Base-by-base conservation (phyloP, 2,888 invertebrate genomes). In the Agriotes lineatus region DNA sequence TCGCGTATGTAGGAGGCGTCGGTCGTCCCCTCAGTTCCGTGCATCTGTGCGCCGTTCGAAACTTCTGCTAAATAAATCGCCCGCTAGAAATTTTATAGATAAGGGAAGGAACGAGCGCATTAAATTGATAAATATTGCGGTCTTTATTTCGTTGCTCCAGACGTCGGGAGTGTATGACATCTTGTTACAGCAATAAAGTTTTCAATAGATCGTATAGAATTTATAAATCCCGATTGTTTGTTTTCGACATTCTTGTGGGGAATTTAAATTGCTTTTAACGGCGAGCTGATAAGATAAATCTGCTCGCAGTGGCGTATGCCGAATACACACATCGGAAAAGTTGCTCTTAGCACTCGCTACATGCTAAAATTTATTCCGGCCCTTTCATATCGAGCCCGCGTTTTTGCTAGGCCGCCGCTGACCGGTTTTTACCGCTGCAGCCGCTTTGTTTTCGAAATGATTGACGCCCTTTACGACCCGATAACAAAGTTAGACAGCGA, bases 401-500 rank as follows among this genome's bases (percentile, higher is more conserved):
- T 72, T 71, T 71, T 68, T 70, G 68, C 65, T 57, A 50, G 61
- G 22, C 45, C 59, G 61, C 39, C 56, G 56, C 62, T 62, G 67
- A 42, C 37, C 20, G 35, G 35, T 60, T 58, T 67, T 72, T 74
- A 70, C 69, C 64, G 61, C 33, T 48, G 48, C 59, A 54, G n/a
- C 62, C 65, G 69, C 67, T 65, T 76, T 74, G 74, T 74, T 72
- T 75, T 71, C 69, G 71, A 60, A 62, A 74, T 77, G 76, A 77
- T 77, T 77, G 77, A 77, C 77, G 77, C 73, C 70, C 64, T 72
- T 71, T 73, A 74, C 72, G 73, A 72, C 68, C 70, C 73, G 77
- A 77, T 76, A 78, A 76, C 78, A 74, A 75, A 77, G 75, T 77
- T 70, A 74, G 75, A 74, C 75, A 66, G 68, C 70, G 71, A 69